Percentiles rank a stretch among this genome's conserved stretches.
Conservation (phyloP, 2,113 vertebrate species). For the Gadus macrocephalus region DNA sequence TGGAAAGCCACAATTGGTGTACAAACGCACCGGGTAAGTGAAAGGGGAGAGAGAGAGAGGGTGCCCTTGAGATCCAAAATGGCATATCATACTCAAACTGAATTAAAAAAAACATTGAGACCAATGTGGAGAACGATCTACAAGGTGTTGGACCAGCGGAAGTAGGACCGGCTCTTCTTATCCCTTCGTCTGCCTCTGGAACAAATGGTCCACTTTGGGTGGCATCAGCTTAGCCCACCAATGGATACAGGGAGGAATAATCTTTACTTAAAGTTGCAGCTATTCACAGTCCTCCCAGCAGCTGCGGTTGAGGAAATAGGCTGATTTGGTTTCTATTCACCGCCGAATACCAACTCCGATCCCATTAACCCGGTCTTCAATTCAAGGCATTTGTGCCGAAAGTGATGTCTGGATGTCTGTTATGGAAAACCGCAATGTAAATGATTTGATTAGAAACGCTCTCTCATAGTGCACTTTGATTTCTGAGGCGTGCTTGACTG, state of each 20-base stretch:
- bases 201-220: constrained; percentile 15
- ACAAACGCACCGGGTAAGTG: constrained; percentile 1
- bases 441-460: constrained; percentile 26
- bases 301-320: constrained; percentile 2
- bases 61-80: no score
- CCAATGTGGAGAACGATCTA: background rate
- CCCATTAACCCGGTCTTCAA: constrained; percentile 32
- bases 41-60: background rate
- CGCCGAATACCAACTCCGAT: constrained; percentile 18
- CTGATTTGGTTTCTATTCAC: constrained; percentile 29
- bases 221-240: background rate
- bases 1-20: constrained; percentile 30
- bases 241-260: background rate
- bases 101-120: background rate
- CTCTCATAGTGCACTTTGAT: constrained; percentile 24
- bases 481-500: constrained; percentile 12
- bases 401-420: constrained; percentile 11
- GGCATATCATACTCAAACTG: no score
- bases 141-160: no score
- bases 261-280: background rate
- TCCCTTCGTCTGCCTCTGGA: constrained; percentile 15
- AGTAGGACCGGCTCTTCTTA: no score
- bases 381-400: constrained; percentile 33
- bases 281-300: background rate
- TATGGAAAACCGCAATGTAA: constrained; percentile 23